Conservation (phyloP, 2,888 invertebrate species). For the Linyphia triangularis region DNA sequence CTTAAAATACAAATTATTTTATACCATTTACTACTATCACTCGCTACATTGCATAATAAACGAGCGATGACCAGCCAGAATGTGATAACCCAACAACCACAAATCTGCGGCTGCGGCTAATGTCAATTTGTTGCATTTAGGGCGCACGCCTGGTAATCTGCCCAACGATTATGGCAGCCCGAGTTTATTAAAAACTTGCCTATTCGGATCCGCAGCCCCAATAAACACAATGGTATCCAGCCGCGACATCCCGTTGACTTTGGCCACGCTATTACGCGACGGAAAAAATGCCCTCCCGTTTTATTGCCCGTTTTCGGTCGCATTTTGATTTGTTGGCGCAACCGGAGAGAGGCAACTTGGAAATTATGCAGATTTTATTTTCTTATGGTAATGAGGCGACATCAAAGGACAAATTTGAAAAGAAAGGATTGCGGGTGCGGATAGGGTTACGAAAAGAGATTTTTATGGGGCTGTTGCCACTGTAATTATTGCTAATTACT, state of each 20-base stretch:
- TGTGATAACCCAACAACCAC: background rate
- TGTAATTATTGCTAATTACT: constrained; percentile 14
- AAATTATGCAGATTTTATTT: constrained; percentile 63
- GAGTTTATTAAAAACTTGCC: constrained; percentile 71
- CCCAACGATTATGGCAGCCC: constrained; percentile 60
- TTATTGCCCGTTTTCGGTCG: constrained; percentile 42
- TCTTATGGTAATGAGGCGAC: constrained; percentile 49
- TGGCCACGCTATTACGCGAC: background rate
- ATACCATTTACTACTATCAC: too few relatives aligned
- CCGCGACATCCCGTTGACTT: constrained; percentile 19
- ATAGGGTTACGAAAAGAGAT: background rate
- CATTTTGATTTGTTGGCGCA: constrained; percentile 59
- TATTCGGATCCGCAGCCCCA: constrained; percentile 46
- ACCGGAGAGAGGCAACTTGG: background rate
- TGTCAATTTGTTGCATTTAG: constrained; percentile 74
- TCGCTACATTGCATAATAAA: background rate
- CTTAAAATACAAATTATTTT: too few relatives aligned
- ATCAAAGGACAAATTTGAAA: constrained; percentile 60
- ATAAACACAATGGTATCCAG: constrained; percentile 58
- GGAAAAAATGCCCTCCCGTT: constrained; percentile 33
- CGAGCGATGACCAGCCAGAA: constrained; percentile 48
- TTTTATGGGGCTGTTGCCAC: background rate
- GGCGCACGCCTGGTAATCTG: constrained; percentile 56
- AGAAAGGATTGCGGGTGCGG: constrained; percentile 20
- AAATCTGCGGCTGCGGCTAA: constrained; percentile 25